Base-by-base conservation (phyloP, 2,113 vertebrate genomes). In the Rhizomys pruinosus region DNA sequence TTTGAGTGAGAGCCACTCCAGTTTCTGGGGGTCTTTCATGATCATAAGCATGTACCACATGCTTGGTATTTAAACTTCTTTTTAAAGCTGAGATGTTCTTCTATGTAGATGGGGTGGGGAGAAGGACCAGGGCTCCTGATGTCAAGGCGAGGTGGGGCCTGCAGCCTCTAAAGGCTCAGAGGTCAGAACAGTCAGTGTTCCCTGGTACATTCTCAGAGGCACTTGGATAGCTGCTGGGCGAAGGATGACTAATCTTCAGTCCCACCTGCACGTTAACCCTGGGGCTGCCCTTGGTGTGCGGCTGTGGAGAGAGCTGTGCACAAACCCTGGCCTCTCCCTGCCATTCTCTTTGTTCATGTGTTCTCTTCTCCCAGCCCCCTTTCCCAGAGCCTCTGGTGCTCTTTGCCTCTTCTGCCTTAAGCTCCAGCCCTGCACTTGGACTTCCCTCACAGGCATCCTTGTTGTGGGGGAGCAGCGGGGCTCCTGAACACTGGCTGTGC, bases 51-150 rank as follows among this genome's bases (percentile, higher is more conserved):
- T 15, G 13, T 19, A 9, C 55, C 29, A 34, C 20, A 16, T 34
- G 69, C 69, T 2, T 0, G 17, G 32, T 29, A 13, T 44, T 42
- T 44, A 42, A 32, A 17, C 29, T 47, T 52, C 44, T 32, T 47
- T 76, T 47, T 13, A 76, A 47, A 76, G 57, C 20, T 61, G 27
- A 57, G 34, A 17, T 61, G 68, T 20, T 87, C 4, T 64, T 63
- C n/a, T 87, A 22, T 47, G 57, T 61, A 61, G 71, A 17, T 7
- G 34, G 63, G 34, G 42, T 19, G 19, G 25, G 12, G 61, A 98
- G 97, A 52, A n/a, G 37, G 98, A 97, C 97, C 34, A 97, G 91
- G 96, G 90, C 61, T 97, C 96, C 64, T 96, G 74, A 5, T 95
- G 7, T 32, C 34, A 23, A 55, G 59, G 61, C 20, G 4, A 61